phyloP scores from a whole-genome alignment of 1,140 invertebrate genomes.

The Atta texana region DNA sequence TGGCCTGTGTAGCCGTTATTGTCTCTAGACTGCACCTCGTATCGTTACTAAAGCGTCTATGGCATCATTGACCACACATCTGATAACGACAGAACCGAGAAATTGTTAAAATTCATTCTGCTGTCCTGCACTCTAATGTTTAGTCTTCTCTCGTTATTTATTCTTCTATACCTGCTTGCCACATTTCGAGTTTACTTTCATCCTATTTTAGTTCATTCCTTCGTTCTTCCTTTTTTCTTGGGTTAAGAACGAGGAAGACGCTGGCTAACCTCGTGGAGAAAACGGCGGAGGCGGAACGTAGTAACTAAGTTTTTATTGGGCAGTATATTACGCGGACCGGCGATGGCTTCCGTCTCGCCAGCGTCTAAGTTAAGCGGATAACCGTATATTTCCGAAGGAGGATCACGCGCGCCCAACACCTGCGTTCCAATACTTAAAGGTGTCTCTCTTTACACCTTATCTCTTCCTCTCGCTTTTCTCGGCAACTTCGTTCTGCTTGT shows the following conservation, averaged over 20 bases:
- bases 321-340: slow-evolving; percentile 81
- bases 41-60: slow-evolving; percentile 68
- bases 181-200: slow-evolving; percentile 31
- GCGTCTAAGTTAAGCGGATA: slow-evolving; percentile 84
- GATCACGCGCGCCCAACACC: slow-evolving; percentile 78
- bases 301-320: slow-evolving; percentile 86
- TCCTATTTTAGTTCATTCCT: neutral
- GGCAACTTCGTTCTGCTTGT: slow-evolving; percentile 33
- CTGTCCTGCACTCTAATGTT: slow-evolving; percentile 39
- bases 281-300: slow-evolving; percentile 70
- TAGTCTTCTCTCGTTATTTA: slow-evolving; percentile 49
- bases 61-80: slow-evolving; percentile 81
- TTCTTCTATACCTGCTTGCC: slow-evolving; percentile 57
- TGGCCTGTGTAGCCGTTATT: slow-evolving; percentile 84
- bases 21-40: slow-evolving; percentile 78
- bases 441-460: slow-evolving; percentile 3
- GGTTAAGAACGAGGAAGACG: slow-evolving; percentile 29
- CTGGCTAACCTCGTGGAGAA: slow-evolving; percentile 39
- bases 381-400: slow-evolving; percentile 82
- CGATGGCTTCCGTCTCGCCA: slow-evolving; percentile 84
- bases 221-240: slow-evolving; percentile 42
- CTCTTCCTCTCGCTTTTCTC: neutral
- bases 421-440: slow-evolving; percentile 71
- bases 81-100: slow-evolving; percentile 81
- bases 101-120: slow-evolving; percentile 81